Percentiles rank a stretch among this genome's conserved stretches.
phyloP scores from a whole-genome alignment of 2,888 invertebrate species.

The Drosophila flavopinicola region DNA sequence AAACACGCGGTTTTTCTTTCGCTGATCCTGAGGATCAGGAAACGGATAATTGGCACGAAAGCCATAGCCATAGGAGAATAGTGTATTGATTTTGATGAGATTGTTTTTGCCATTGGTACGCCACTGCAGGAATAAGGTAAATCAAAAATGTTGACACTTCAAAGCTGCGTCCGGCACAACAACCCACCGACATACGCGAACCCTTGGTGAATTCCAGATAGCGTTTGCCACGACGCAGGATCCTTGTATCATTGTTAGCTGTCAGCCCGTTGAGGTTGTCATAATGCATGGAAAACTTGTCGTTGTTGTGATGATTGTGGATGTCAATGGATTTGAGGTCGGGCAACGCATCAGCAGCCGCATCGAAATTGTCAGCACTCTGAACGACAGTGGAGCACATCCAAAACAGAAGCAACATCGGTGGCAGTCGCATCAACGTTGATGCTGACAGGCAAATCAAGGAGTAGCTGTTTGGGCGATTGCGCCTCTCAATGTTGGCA shows the following conservation, averaged over 20 bases:
- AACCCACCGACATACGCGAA: conserved; percentile 83
- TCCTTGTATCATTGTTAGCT: conserved; percentile 43
- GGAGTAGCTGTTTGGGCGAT: neutral
- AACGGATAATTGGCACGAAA: conserved; percentile 89
- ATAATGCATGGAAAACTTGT: conserved; percentile 38
- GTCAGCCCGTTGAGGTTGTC: conserved; percentile 44
- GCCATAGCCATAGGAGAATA: conserved; percentile 89
- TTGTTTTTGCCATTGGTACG: conserved; percentile 90
- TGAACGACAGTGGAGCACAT: conserved; percentile 43
- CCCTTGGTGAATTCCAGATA: conserved; percentile 82
- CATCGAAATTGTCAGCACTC: conserved; percentile 41
- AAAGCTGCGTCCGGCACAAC: neutral
- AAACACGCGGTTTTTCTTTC: conserved; percentile 84
- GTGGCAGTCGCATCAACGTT: conserved; percentile 28
- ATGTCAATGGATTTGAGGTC: conserved; percentile 16
- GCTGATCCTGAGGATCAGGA: conserved; percentile 85
- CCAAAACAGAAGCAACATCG: conserved; percentile 35
- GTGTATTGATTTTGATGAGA: conserved; percentile 87
- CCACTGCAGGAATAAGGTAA: conserved; percentile 85
- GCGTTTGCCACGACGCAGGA: conserved; percentile 79
- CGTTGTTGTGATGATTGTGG: conserved; percentile 19
- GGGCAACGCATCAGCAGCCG: conserved; percentile 13
- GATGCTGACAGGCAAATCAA: conserved; percentile 24
- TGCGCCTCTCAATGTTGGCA: conserved; percentile 1
- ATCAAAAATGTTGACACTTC: neutral